These are phyloP conservation scores for Pyrochroa serraticornis DNA, from an alignment of 2,888 invertebrate genomes.

Conservation along the genomic window DNA sequence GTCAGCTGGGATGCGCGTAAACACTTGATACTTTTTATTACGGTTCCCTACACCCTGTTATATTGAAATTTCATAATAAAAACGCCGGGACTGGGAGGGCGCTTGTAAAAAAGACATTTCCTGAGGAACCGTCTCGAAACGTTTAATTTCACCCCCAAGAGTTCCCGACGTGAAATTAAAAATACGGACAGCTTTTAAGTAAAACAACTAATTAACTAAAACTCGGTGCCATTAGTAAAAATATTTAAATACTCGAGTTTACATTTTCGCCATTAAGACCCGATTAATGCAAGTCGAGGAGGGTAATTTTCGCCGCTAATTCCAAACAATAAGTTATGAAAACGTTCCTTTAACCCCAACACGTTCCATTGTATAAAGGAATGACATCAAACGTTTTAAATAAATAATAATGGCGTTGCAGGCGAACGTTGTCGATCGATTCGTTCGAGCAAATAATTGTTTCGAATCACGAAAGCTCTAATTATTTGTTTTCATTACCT, in stretches of 20 bases:
- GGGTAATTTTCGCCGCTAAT: too few relatives aligned
- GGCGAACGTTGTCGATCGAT: constrained; percentile 10
- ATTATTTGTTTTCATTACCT: constrained; percentile 11
- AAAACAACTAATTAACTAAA: too few relatives aligned
- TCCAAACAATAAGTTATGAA: not conserved
- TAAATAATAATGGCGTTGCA: constrained; percentile 7
- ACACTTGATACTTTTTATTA: constrained; percentile 44
- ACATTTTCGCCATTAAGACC: too few relatives aligned
- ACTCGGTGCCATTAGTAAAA: too few relatives aligned
- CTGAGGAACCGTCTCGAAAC: not conserved
- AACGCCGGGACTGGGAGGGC: constrained; percentile 1
- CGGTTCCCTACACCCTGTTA: constrained; percentile 32
- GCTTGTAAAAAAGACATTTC: constrained; percentile 4
- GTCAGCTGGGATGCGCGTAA: constrained; percentile 49
- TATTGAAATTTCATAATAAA: constrained; percentile 41
- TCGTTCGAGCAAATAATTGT: constrained; percentile 14
- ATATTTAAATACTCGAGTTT: too few relatives aligned
- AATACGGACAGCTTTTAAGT: too few relatives aligned
- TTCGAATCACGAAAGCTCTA: constrained; percentile 13
- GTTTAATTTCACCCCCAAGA: not conserved
- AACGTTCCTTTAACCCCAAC: not conserved
- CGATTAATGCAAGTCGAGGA: too few relatives aligned
- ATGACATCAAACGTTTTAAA: constrained; percentile 5
- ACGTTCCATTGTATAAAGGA: not conserved
- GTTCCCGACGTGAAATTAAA: not conserved